These are phyloP conservation scores for Lamellibrachia satsuma DNA, from an alignment of 2,888 invertebrate genomes.

Conservation along the genomic window DNA sequence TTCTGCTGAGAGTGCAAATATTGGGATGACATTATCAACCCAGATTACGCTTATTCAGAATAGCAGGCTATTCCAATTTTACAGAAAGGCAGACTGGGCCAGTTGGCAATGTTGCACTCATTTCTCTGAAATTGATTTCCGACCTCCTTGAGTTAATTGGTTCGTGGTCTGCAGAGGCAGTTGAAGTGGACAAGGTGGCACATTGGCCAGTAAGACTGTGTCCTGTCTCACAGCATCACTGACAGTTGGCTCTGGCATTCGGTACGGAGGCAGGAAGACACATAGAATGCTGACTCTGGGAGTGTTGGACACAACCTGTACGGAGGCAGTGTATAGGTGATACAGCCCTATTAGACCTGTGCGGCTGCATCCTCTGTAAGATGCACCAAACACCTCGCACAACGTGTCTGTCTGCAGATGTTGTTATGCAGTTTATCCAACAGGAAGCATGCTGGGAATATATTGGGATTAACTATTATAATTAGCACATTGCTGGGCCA, in stretches of 20 bases:
- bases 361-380: background rate
- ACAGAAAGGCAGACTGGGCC: background rate
- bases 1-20: background rate
- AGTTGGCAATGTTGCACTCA: background rate
- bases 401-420: background rate
- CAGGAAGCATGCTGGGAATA: constrained; percentile 4
- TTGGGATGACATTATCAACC: background rate
- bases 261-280: background rate
- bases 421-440: background rate
- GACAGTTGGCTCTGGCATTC: background rate
- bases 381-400: background rate
- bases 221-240: background rate
- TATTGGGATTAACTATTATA: background rate
- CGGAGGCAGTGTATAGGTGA: background rate
- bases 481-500: background rate
- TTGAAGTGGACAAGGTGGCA: background rate
- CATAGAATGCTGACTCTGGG: background rate
- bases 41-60: background rate
- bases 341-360: background rate
- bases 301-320: background rate
- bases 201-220: background rate
- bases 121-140: background rate
- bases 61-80: background rate
- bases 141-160: background rate
- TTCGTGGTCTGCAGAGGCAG: background rate